phyloP scores from a whole-genome alignment of 2,113 vertebrate species.

The Notarius lentiginosus region DNA sequence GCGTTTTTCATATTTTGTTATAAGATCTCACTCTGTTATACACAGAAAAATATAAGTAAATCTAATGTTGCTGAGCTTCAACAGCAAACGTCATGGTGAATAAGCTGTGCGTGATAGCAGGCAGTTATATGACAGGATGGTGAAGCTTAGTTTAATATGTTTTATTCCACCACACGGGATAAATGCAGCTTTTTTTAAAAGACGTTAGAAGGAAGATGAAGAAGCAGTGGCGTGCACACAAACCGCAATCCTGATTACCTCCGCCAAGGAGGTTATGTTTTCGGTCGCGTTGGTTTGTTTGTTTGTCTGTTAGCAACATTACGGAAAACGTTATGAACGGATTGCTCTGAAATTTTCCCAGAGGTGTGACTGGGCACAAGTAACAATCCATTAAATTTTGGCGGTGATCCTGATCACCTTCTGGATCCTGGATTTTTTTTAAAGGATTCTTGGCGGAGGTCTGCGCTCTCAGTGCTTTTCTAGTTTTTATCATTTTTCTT shows the following conservation, averaged over 20 bases:
- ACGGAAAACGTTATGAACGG: too few relatives aligned
- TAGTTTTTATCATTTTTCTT: background rate
- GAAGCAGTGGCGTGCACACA: background rate
- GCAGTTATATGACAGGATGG: background rate
- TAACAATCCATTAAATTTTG: too few relatives aligned
- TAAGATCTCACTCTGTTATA: background rate
- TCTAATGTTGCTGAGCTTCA: background rate
- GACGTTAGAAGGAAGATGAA: background rate
- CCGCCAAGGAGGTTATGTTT: too few relatives aligned
- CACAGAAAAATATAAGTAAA: background rate
- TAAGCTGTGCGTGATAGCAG: background rate
- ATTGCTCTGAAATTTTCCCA: too few relatives aligned
- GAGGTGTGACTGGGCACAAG: too few relatives aligned
- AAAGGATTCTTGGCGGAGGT: too few relatives aligned
- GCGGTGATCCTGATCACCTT: too few relatives aligned
- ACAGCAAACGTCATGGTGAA: background rate
- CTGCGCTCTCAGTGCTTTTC: too few relatives aligned
- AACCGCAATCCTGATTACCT: background rate
- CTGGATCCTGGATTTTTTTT: too few relatives aligned
- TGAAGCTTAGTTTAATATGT: background rate
- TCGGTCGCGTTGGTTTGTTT: too few relatives aligned
- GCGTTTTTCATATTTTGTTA: background rate
- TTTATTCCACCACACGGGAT: background rate
- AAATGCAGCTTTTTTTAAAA: conserved; percentile 8
- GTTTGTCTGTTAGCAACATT: too few relatives aligned